Evolutionary conservation across 2,113 vertebrate species (phyloP).

Genomic region (Saguinus midas): DNA sequence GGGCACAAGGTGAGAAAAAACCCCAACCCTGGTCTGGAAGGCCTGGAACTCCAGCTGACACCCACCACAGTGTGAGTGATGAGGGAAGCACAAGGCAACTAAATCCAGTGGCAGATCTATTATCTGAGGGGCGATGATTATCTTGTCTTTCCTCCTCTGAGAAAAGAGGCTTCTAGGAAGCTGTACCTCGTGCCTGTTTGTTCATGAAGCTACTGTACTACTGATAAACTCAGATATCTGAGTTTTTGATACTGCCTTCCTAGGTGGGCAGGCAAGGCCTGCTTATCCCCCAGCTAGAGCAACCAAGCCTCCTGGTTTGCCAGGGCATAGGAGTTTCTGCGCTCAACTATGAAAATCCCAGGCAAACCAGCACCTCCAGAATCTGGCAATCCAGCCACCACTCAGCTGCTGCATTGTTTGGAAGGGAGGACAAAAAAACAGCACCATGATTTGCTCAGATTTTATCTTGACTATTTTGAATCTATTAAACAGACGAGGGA

Average conservation of each 20-base stretch:
- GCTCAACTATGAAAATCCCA: not conserved
- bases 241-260: not conserved
- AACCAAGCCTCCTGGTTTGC: not conserved
- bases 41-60: not conserved
- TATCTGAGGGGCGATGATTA: fast-evolving
- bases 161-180: not conserved
- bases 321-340: not conserved
- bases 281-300: not conserved
- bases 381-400: not conserved
- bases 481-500: not conserved
- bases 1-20: not conserved
- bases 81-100: not conserved
- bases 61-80: too few relatives aligned
- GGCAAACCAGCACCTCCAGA: not conserved
- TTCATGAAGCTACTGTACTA: not conserved
- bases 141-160: not conserved
- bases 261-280: not conserved
- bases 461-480: not conserved
- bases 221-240: not conserved
- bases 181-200: not conserved
- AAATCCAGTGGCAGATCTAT: not conserved
- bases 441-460: not conserved
- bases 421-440: not conserved
- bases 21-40: not conserved
- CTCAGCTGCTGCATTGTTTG: not conserved